Evolutionary conservation across 92 coral and sea anemone genomes (phyloP), one percentile per base, ranked within the genome.

Genomic region (Palythoa heliodiscus): DNA sequence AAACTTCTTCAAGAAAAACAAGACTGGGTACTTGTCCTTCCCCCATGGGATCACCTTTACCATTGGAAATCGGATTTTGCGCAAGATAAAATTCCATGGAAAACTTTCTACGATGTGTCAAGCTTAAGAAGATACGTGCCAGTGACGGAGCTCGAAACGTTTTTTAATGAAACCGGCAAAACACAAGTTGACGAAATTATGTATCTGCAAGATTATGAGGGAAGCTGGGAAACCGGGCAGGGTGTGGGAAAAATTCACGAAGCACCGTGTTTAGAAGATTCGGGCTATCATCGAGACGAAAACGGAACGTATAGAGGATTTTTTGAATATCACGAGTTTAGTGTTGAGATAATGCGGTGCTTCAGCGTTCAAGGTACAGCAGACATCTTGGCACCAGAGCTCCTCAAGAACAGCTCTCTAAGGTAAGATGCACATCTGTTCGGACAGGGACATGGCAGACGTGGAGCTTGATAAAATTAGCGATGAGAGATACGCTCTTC

Each of bases 41-140:
- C 93, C 15, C 93, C 90, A 0, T 90, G 93, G 93, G 90, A 87
- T 24, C 85, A 90, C 48, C 90, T 90, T 47, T 61, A 82, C 70
- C 93, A 90, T 73, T 90, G 93, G 93, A 90, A 64, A 72, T 89
- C 89, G 29, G 79, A 82, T 13, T 5, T 81, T 54, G 5, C 10
- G 13, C 93, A 87, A 64, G 86, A 82, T 54, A 67, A 73, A 54
- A 52, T 87, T 69, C 83, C 93, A 47, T 90, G 93, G 93, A 70
- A 37, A 70, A 77, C 29, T 11, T 90, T 90, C 77, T 90, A 82
- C 55, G 93, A 90, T 40, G 17, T 90, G 71, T 50, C 86, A 83
- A 87, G 85, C 72, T 67, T 90, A 20, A 57, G 81, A 29, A 43
- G 58, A 39, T 90, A 90, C 75, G 24, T 70, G 5, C 54, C 58